These are phyloP conservation scores for Enteromius trimaculatus DNA, from an alignment of 2,797 vertebrate genomes.

Conservation along the genomic window DNA sequence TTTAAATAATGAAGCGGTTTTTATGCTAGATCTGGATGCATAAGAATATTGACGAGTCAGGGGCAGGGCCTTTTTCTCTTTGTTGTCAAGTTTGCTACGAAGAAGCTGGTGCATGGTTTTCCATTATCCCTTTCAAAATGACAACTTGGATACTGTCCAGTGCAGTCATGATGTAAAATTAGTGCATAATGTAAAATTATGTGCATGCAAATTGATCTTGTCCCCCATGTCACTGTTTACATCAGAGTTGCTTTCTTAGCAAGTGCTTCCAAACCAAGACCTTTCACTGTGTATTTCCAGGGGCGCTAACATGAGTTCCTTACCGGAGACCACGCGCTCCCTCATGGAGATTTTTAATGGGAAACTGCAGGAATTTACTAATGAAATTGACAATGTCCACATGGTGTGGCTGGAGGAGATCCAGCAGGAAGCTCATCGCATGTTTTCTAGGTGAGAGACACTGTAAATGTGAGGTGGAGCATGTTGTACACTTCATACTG, in stretches of 20 bases:
- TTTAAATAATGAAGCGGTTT: not conserved
- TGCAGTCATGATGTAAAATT: not conserved
- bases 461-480: not conserved
- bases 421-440: conserved; percentile 84
- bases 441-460: conserved; percentile 84
- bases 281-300: conserved; percentile 45
- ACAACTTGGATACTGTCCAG: not conserved
- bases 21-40: not conserved
- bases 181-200: not conserved
- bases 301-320: conserved; percentile 78
- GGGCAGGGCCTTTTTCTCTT: not conserved
- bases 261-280: not conserved
- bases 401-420: conserved; percentile 93
- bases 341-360: conserved; percentile 78
- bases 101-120: not conserved
- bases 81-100: not conserved
- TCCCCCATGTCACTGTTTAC: not conserved
- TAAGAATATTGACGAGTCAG: not conserved
- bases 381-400: conserved; percentile 80
- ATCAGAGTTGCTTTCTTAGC: not conserved
- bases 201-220: not conserved
- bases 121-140: not conserved
- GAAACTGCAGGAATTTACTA: conserved; percentile 78
- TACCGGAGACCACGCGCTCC: conserved; percentile 68
- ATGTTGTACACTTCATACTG: not conserved